Base-by-base conservation (phyloP, 1,140 invertebrate species). In the Eriocheir sinensis region DNA sequence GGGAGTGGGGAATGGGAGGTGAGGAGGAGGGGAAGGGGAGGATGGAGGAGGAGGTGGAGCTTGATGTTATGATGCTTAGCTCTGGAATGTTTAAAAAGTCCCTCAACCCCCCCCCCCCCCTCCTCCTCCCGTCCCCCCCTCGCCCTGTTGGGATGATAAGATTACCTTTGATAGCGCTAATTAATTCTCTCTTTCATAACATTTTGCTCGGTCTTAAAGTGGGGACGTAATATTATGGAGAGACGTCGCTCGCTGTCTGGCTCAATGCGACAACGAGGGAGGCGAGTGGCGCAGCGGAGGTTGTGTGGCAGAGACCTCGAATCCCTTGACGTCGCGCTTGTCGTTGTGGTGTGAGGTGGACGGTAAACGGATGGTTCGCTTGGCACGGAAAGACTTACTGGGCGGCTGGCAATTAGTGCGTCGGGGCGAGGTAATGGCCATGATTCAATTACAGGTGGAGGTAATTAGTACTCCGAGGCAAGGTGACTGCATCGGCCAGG, bases 121-220 rank as follows among this genome's bases (percentile, higher is more conserved):
- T 53, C 8, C 48, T n/a, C 2, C 8, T n/a, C 60, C 60, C 60
- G 2, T 72, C 0, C 60, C 4, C 21, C 60, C 60, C 60, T 72
- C 60, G 27, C n/a, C 60, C 60, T n/a, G 60, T 72, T 72, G n/a
- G 60, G 60, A 72, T 72, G 60, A 72, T 72, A 72, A 72, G 60
- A 72, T 72, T 72, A 72, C 60, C 60, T 72, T 72, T 72, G 60
- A 72, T 72, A 72, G n/a, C 60, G n/a, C 60, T 72, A 72, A 72
- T 72, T 72, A 72, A 72, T 72, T 72, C 27, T 72, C 60, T 72
- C 60, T 72, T 72, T 72, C 60, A 72, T 72, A n/a, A n/a, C 60
- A 72, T 72, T 72, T 72, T 72, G 21, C 60, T 72, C 9, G 60
- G 21, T 72, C 60, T 72, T 72, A 72, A 72, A 72, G 60, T 72